Evolutionary conservation across 2,888 invertebrate genomes (phyloP).

Genomic region (Mythimna lalbum): DNA sequence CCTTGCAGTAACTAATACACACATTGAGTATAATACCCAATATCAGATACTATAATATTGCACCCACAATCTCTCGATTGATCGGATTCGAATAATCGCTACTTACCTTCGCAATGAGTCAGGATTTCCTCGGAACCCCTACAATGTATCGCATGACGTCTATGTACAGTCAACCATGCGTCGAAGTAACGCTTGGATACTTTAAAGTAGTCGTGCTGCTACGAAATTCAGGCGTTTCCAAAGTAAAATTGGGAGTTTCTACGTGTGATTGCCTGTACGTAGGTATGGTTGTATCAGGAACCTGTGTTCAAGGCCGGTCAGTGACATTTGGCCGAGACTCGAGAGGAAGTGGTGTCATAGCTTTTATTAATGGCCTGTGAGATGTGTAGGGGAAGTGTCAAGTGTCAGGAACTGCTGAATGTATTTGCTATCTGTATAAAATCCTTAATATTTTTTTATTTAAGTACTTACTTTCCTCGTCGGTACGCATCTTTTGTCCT

Average conservation of each 20-base stretch:
- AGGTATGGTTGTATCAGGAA: conserved; percentile 6
- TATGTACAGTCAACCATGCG: not conserved
- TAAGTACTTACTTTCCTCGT: too few relatives aligned
- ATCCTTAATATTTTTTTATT: too few relatives aligned
- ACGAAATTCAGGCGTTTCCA: not conserved
- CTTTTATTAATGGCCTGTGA: not conserved
- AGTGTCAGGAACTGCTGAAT: not conserved
- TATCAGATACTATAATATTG: not conserved
- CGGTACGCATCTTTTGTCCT: too few relatives aligned
- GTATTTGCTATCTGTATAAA: too few relatives aligned
- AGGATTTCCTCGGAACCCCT: conserved; percentile 25
- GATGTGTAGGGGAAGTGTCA: not conserved
- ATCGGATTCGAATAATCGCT: conserved; percentile 25
- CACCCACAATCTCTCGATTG: conserved; percentile 17
- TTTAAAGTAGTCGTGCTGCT: not conserved
- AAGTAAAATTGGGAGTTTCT: not conserved
- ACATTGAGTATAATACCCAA: conserved; percentile 33
- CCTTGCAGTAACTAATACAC: not conserved
- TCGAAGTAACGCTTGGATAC: not conserved
- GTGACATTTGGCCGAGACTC: conserved; percentile 52
- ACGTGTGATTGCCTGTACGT: conserved; percentile 7
- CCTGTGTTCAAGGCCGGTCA: conserved; percentile 50
- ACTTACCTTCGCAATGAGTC: conserved; percentile 29
- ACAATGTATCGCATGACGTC: conserved; percentile 33
- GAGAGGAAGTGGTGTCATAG: conserved; percentile 52